Evolutionary conservation across 1,140 invertebrate species (phyloP).

Genomic region (Sycophaga agraensis): DNA sequence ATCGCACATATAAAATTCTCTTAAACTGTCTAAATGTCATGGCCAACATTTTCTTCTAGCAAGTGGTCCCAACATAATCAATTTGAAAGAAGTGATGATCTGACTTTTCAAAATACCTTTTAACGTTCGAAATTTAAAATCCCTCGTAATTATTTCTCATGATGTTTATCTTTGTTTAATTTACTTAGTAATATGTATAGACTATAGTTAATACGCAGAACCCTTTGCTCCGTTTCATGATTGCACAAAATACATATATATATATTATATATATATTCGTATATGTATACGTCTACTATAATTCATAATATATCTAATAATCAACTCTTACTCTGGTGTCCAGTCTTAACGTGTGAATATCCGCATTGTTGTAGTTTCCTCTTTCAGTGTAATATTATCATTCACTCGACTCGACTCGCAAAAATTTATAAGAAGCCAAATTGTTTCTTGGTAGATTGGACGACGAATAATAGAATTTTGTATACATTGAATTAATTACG

Average conservation of each 20-base stretch:
- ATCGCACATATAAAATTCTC: too few relatives aligned
- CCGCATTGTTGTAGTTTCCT: conserved; percentile 33
- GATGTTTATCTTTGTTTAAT: background rate
- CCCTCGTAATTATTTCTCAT: background rate
- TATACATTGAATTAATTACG: conserved; percentile 16
- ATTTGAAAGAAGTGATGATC: too few relatives aligned
- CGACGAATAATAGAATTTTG: conserved; percentile 11
- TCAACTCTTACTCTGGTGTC: conserved; percentile 39
- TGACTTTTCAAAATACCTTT: too few relatives aligned
- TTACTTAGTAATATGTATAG: conserved; percentile 11
- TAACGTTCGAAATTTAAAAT: background rate
- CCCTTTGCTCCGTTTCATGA: conserved; percentile 32
- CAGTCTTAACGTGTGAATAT: conserved; percentile 42
- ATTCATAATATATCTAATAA: conserved; percentile 27
- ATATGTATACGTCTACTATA: conserved; percentile 23
- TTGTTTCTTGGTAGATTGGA: background rate
- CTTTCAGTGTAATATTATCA: conserved; percentile 21
- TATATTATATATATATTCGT: conserved; percentile 24
- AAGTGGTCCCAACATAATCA: too few relatives aligned
- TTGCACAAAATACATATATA: conserved; percentile 45
- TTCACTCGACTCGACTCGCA: conserved; percentile 10
- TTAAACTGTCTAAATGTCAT: too few relatives aligned
- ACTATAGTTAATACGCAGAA: conserved; percentile 20
- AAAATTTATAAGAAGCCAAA: conserved; percentile 21
- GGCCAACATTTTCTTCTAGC: too few relatives aligned